Percentiles rank a stretch among this genome's conserved stretches.
phyloP scores from a whole-genome alignment of 2,888 invertebrate genomes.

The Drosophila meridiana region DNA sequence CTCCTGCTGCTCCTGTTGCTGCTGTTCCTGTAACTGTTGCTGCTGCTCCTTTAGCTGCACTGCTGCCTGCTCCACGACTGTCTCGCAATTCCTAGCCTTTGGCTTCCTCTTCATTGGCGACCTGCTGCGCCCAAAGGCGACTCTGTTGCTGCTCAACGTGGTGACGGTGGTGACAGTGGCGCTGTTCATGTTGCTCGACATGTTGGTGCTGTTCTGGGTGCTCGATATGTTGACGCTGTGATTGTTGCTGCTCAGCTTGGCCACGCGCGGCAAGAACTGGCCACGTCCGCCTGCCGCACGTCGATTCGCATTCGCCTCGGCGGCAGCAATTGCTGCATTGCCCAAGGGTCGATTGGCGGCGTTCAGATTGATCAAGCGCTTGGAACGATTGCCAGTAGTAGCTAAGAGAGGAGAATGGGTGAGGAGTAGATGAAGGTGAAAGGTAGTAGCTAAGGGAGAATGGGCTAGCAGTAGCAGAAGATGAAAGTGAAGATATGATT shows the following conservation, averaged over 20 bases:
- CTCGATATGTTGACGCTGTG: not conserved
- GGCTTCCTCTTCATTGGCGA: slow-evolving; percentile 13
- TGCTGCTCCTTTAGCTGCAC: slow-evolving; percentile 12
- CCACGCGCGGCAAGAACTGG: slow-evolving; percentile 56
- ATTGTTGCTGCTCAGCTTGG: slow-evolving; percentile 22
- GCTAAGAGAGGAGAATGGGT: not conserved
- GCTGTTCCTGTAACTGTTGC: slow-evolving; percentile 4
- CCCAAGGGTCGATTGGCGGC: slow-evolving; percentile 9
- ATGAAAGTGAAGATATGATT: no score
- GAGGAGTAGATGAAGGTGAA: not conserved
- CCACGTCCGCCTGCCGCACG: not conserved
- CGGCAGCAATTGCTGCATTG: not conserved
- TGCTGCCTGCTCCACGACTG: not conserved
- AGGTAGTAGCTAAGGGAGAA: no score
- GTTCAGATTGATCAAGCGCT: slow-evolving; percentile 18
- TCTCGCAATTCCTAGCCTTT: not conserved
- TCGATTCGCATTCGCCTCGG: not conserved
- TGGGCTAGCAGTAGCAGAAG: no score
- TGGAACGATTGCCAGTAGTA: not conserved
- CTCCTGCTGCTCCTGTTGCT: slow-evolving; percentile 5
- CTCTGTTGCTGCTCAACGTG: not conserved
- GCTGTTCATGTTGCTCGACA: not conserved
- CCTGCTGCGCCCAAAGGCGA: slow-evolving; percentile 2
- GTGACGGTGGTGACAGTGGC: not conserved
- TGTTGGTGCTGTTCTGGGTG: not conserved